Evolutionary conservation across 2,113 vertebrate species (phyloP).

Genomic region (Arothron firmamentum): DNA sequence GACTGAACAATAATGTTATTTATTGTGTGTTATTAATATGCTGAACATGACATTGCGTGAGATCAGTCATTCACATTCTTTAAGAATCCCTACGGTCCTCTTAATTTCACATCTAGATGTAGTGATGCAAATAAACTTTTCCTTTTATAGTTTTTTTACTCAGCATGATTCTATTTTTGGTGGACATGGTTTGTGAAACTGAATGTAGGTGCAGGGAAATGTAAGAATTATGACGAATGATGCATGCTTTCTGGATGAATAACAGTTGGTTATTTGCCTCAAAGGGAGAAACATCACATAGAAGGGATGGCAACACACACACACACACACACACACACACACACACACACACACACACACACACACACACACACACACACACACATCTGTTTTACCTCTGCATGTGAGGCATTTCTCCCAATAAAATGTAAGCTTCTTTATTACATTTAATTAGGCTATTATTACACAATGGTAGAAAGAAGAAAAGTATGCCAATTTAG

Average conservation of each 20-base stretch:
- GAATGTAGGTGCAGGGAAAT: constrained; percentile 49
- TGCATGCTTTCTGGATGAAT: constrained; percentile 36
- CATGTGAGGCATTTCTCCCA: constrained; percentile 18
- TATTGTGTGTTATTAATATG: constrained; percentile 46
- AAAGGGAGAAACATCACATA: constrained; percentile 13
- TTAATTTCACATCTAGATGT: constrained; percentile 56
- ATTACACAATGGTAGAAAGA: constrained; percentile 12
- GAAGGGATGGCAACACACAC: neutral
- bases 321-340: neutral
- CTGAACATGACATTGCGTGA: constrained; percentile 55
- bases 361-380: neutral
- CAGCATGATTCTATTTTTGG: constrained; percentile 56
- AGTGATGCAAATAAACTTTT: constrained; percentile 44
- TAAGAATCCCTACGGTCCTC: constrained; percentile 58
- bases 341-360: neutral
- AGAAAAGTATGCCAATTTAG: constrained; percentile 15
- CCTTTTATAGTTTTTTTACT: constrained; percentile 67
- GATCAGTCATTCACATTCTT: constrained; percentile 58
- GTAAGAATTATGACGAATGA: constrained; percentile 54
- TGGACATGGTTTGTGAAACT: constrained; percentile 34
- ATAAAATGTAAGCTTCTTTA: constrained; percentile 15
- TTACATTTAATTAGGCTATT: constrained; percentile 19
- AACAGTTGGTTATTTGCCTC: constrained; percentile 33
- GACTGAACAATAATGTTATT: constrained; percentile 44
- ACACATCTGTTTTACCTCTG: neutral